Conservation (phyloP, 2,113 vertebrate genomes). For the Gambusia affinis region DNA sequence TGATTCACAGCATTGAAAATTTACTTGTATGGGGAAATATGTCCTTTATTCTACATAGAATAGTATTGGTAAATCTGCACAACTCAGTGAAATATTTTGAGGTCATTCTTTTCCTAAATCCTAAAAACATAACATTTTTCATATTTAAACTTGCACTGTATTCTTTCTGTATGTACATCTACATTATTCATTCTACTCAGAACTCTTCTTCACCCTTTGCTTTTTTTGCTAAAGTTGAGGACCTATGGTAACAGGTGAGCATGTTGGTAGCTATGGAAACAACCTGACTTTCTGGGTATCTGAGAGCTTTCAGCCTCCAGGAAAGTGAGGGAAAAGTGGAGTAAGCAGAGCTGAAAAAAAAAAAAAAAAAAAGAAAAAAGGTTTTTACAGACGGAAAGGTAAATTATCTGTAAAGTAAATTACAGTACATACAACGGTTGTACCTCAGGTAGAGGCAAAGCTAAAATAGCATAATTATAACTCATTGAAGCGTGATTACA, state of each 20-base stretch:
- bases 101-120: background rate
- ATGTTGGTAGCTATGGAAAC: constrained; percentile 60
- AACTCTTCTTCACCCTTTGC: background rate
- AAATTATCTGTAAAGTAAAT: background rate
- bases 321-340: background rate
- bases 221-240: constrained; percentile 21
- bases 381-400: background rate
- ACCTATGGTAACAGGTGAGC: constrained; percentile 63
- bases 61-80: too few relatives aligned
- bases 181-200: background rate
- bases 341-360: background rate
- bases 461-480: background rate
- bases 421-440: background rate
- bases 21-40: background rate
- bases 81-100: background rate
- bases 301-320: constrained; percentile 35
- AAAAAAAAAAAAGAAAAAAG: too few relatives aligned
- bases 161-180: background rate
- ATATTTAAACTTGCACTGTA: background rate
- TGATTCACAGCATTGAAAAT: background rate
- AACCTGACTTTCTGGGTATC: constrained; percentile 15
- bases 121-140: background rate
- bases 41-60: too few relatives aligned
- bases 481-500: background rate
- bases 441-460: background rate